A percentile compares a stretch with the other conserved stretches of the same genome.
phyloP scores from a whole-genome alignment of 2,888 invertebrate genomes.

The Meliscaeva auricollis region DNA sequence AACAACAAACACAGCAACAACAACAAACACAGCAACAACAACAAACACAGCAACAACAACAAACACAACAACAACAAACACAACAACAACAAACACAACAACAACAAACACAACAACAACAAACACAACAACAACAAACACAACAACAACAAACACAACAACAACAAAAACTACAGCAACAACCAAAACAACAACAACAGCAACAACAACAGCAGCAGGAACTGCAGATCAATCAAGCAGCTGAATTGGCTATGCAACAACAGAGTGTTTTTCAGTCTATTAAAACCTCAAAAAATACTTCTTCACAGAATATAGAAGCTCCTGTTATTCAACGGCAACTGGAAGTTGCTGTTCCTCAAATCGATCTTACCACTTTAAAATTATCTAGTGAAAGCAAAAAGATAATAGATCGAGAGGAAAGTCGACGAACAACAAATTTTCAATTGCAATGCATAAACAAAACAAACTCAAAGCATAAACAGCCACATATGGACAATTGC shows the following conservation, averaged over 20 bases:
- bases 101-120: slow-evolving; percentile 25
- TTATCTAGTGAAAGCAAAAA: slow-evolving; percentile 48
- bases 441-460: slow-evolving; percentile 65
- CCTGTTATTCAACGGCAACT: slow-evolving; percentile 1
- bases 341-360: slow-evolving; percentile 61
- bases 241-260: slow-evolving; percentile 3
- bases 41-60: slow-evolving; percentile 16
- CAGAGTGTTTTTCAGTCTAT: slow-evolving; percentile 5
- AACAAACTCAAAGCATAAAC: slow-evolving; percentile 51
- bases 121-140: slow-evolving; percentile 43
- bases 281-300: slow-evolving; percentile 15
- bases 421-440: slow-evolving; percentile 69
- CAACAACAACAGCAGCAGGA: slow-evolving; percentile 29
- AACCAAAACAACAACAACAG: slow-evolving; percentile 24
- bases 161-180: slow-evolving; percentile 7
- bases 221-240: neutral
- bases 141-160: slow-evolving; percentile 21
- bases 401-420: slow-evolving; percentile 55
- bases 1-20: neutral
- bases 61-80: neutral
- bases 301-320: neutral
- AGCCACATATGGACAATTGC: slow-evolving; percentile 14
- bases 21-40: neutral
- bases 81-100: slow-evolving; percentile 17
- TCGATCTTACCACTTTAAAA: slow-evolving; percentile 58